A percentile compares a stretch with the other conserved stretches of the same genome.
Evolutionary conservation across 1,140 invertebrate species (phyloP).

Genomic region (Anastatus disparis): DNA sequence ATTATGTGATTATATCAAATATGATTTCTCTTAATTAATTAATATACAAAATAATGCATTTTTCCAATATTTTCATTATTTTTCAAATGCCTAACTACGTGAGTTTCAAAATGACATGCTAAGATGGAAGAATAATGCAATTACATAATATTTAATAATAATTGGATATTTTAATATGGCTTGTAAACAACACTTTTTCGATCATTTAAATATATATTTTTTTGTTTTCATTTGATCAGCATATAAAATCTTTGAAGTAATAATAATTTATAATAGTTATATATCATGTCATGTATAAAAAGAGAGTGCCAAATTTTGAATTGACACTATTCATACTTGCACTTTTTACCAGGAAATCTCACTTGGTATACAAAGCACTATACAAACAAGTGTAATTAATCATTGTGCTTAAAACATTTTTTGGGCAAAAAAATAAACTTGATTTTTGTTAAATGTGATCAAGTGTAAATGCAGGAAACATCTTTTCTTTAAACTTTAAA

Average conservation of each 20-base stretch:
- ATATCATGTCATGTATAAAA: slow-evolving; percentile 18
- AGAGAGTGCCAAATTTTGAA: slow-evolving; percentile 24
- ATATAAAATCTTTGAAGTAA: not conserved
- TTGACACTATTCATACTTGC: not conserved
- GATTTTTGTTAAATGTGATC: not conserved
- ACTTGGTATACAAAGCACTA: slow-evolving; percentile 4
- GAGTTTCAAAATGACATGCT: too few species aligned
- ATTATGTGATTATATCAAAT: too few species aligned
- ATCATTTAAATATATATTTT: too few species aligned
- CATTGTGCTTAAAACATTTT: not conserved
- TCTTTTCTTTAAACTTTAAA: not conserved
- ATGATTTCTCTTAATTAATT: too few species aligned
- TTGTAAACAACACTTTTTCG: not conserved
- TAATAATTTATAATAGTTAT: not conserved
- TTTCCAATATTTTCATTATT: too few species aligned
- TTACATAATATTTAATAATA: not conserved
- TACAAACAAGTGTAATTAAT: slow-evolving; percentile 1
- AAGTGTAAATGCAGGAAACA: not conserved
- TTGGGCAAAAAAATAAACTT: not conserved
- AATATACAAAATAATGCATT: too few species aligned
- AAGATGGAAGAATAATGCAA: not conserved
- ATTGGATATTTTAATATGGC: not conserved
- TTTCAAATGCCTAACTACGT: too few species aligned
- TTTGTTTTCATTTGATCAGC: too few species aligned
- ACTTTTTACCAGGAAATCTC: not conserved